Evolutionary conservation across 2,888 invertebrate genomes (phyloP), one percentile per base, ranked within the genome.

Genomic region (Dione juno): DNA sequence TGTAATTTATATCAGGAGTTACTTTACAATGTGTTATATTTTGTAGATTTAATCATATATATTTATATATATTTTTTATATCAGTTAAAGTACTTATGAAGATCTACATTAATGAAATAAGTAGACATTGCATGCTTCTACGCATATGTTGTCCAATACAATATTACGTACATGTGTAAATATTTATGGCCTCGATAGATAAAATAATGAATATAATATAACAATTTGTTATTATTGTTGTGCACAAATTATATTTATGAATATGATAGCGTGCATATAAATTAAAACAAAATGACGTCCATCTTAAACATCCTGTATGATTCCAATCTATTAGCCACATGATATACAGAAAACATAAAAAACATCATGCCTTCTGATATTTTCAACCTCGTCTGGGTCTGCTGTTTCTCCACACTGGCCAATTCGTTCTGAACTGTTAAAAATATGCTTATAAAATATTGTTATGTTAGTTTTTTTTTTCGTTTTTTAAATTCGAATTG

Each of bases 281-380:
- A 13, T 48, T 48, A 37, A 13, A 64, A 13, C 19, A 40, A 50
- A 64, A 50, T 61, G 59, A 43, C 10, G 3, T 28, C 28, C 19
- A 8, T 45, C 11, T 21, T 9, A 16, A 35, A 50, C 7, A 52
- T 19, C 50, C 37, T 45, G 19, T 43, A 61, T 43, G n/a, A 43
- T 28, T 28, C 2, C 28, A 45, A 68, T 37, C 3, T 35, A 69
- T 69, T 69, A 69, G 40, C 63, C 63, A 64, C 69, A 68, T 43
- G 28, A 41, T 53, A 28, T 67, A 35, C 16, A 67, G 14, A 53
- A 57, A 70, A 59, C 64, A 57, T 37, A 61, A 64, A 14, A 66
- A 74, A 71, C 74, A 76, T 86, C 89, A 82, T 90, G 90, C 90
- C 90, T 91, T 84, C 82, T 48, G 77, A 78, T 72, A 77, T 79